Conservation (phyloP, 2,113 vertebrate species). For the Onychostoma macrolepis region DNA sequence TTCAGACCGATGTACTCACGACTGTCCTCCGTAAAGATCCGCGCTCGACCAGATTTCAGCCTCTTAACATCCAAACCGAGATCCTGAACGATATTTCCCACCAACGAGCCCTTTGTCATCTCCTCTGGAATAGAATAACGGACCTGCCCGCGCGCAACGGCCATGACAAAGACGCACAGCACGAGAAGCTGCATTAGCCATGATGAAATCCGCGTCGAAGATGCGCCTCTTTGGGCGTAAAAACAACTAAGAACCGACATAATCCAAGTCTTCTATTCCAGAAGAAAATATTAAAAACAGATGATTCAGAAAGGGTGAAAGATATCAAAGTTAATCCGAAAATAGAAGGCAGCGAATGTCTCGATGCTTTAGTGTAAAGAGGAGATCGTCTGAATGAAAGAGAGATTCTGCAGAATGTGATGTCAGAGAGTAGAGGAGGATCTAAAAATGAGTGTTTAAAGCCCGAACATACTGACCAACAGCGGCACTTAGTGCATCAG, state of each 20-base stretch:
- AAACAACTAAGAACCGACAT: background rate
- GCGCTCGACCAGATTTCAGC: conserved; percentile 64
- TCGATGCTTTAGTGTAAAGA: background rate
- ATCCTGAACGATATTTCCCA: conserved; percentile 51
- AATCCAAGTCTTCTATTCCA: background rate
- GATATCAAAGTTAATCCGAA: background rate
- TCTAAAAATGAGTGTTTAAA: conserved; percentile 2
- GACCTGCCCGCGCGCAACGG: conserved; percentile 37
- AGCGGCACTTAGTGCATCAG: conserved; percentile 85
- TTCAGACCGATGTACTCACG: conserved; percentile 74
- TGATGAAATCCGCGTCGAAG: background rate
- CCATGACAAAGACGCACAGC: conserved; percentile 39
- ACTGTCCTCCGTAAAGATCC: conserved; percentile 73
- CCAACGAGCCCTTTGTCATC: conserved; percentile 45
- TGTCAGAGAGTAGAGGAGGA: conserved; percentile 16
- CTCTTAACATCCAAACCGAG: conserved; percentile 51
- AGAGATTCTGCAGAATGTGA: background rate
- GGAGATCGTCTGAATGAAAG: background rate
- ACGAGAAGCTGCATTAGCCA: conserved; percentile 37
- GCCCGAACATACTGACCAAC: conserved; percentile 74
- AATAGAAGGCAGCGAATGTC: background rate
- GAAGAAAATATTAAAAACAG: background rate
- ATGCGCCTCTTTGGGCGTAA: background rate
- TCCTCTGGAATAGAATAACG: conserved; percentile 51
- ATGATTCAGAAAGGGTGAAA: background rate